Percentiles rank a stretch among this genome's conserved stretches.
Conservation (phyloP, 2,888 invertebrate species). For the Muschampia plurimacula region DNA sequence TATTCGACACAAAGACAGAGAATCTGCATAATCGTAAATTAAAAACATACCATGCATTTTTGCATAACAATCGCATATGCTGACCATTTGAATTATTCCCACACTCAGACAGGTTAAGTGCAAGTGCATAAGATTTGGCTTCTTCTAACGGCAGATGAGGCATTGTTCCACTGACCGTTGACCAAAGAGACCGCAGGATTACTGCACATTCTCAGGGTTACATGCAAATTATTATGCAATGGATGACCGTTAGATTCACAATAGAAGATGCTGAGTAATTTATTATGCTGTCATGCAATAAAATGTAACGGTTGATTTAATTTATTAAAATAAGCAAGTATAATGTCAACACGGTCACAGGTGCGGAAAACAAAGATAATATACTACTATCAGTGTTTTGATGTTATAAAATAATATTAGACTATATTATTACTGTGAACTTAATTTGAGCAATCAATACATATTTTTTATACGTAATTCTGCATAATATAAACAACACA, state of each 20-base stretch:
- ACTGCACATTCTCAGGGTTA: constrained; percentile 56
- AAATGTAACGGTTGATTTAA: constrained; percentile 5
- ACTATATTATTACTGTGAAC: too few species aligned
- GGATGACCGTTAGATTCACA: constrained; percentile 61
- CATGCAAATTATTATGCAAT: constrained; percentile 65
- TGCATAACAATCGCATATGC: constrained; percentile 62
- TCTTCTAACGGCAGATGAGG: constrained; percentile 62
- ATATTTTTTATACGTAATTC: too few species aligned
- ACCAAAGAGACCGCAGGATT: constrained; percentile 52
- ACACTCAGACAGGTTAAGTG: constrained; percentile 66
- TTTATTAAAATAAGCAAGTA: neutral
- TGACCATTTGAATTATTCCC: constrained; percentile 62
- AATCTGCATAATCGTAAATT: constrained; percentile 76
- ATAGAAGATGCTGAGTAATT: constrained; percentile 50
- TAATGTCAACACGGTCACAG: neutral
- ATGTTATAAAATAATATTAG: too few species aligned
- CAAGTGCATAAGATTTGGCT: constrained; percentile 64
- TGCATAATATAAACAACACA: too few species aligned
- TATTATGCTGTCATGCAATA: constrained; percentile 43
- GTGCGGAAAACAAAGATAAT: neutral
- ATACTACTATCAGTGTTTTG: too few species aligned
- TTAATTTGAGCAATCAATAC: too few species aligned
- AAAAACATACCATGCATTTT: constrained; percentile 60
- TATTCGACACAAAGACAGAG: constrained; percentile 51
- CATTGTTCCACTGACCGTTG: constrained; percentile 61